Percentiles rank a stretch among this genome's conserved stretches.
Conservation (phyloP, 2,797 vertebrate species). For the Holocentrus rufus region DNA sequence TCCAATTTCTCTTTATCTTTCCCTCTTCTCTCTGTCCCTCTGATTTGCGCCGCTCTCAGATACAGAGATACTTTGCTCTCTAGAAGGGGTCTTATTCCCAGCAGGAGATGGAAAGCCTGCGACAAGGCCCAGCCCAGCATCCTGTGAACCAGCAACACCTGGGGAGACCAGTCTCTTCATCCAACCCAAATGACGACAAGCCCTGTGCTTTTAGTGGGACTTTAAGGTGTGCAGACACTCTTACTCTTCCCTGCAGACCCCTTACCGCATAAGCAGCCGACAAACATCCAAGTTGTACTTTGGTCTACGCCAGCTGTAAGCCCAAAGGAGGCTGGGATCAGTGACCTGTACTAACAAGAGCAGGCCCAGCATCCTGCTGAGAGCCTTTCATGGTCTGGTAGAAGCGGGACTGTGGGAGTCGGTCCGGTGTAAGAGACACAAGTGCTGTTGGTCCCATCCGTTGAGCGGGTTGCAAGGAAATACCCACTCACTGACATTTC, state of each 20-base stretch:
- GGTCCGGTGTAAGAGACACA: conserved; percentile 49
- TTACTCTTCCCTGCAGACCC: conserved; percentile 38
- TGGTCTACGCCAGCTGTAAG: conserved; percentile 38
- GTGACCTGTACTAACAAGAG: conserved; percentile 63
- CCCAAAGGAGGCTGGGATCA: conserved; percentile 57
- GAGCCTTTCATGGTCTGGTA: conserved; percentile 54
- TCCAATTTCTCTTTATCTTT: not conserved
- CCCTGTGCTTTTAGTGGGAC: conserved; percentile 10
- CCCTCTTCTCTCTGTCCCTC: not conserved
- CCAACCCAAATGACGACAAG: conserved; percentile 10
- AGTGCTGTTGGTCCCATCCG: conserved; percentile 48
- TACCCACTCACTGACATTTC: conserved; percentile 57
- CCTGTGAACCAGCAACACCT: conserved; percentile 29
- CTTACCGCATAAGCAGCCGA: conserved; percentile 45
- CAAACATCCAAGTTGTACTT: conserved; percentile 43
- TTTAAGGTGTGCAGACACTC: conserved; percentile 26
- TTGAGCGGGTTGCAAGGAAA: not conserved
- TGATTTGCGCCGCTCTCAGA: not conserved
- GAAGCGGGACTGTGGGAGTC: conserved; percentile 39
- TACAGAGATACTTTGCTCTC: conserved; percentile 5
- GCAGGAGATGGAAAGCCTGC: conserved; percentile 20
- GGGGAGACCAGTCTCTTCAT: conserved; percentile 12
- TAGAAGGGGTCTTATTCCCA: not conserved
- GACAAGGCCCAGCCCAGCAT: conserved; percentile 12
- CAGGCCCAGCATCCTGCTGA: conserved; percentile 54